Evolutionary conservation across 2,888 invertebrate genomes (phyloP).

Genomic region (Drosophila setosimentum): DNA sequence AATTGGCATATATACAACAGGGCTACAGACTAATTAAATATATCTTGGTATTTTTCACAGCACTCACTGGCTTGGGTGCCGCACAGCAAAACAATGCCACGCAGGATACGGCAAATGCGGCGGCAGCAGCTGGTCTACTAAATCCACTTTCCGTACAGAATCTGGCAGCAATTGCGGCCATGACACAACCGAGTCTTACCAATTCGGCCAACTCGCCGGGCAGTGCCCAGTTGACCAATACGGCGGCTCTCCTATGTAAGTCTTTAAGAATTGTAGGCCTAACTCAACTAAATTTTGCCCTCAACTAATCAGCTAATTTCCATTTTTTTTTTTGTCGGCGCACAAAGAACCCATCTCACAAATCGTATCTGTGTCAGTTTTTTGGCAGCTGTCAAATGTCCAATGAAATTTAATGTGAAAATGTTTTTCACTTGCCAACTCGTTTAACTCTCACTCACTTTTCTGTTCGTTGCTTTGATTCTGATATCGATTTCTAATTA

Average conservation of each 20-base stretch:
- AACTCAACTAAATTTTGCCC: neutral
- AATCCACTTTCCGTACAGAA: constrained; percentile 96
- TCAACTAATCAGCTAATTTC: constrained; percentile 38
- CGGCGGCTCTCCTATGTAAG: constrained; percentile 85
- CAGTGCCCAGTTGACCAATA: constrained; percentile 84
- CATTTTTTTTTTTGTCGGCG: neutral
- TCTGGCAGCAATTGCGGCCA: constrained; percentile 92
- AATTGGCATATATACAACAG: neutral
- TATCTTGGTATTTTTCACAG: constrained; percentile 24
- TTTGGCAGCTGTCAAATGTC: constrained; percentile 45
- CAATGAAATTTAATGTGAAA: constrained; percentile 10
- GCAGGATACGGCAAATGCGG: constrained; percentile 74
- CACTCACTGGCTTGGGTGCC: constrained; percentile 81
- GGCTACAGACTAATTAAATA: neutral
- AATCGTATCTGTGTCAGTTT: constrained; percentile 23
- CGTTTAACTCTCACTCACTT: neutral
- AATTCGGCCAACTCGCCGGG: constrained; percentile 83
- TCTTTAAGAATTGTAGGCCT: neutral
- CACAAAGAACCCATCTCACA: neutral
- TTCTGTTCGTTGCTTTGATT: no score
- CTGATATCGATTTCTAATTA: constrained; percentile 55
- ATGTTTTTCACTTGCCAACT: neutral
- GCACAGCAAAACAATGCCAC: constrained; percentile 83
- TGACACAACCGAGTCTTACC: constrained; percentile 86
- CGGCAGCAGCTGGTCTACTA: constrained; percentile 86